Evolutionary conservation across 2,888 invertebrate genomes (phyloP), one percentile per base, ranked within the genome.

Genomic region (Ecliptopera silaceata): DNA sequence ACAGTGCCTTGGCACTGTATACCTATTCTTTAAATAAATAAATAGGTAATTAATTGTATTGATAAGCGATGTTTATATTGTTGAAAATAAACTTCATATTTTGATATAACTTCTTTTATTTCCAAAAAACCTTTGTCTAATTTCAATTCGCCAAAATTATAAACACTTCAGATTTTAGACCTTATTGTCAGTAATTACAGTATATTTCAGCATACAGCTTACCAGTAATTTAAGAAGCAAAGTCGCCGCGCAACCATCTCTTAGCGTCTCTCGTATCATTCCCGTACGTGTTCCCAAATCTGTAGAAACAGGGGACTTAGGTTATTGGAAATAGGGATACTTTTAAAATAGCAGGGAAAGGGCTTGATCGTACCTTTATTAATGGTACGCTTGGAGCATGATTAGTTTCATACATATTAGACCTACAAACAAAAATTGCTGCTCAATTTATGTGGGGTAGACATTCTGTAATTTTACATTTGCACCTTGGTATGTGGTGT

Each of bases 271-370:
- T 88, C 0, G 95, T 94, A 71, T 95, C 95, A 66, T 93, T 94
- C 17, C 95, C 96, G 77, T 93, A 96, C 0, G 96, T 96, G 77
- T 94, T 94, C 5, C 96, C 96, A 82, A 93, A 94, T 74, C 95
- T 95, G 56, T 6, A 54, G 46, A 53, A 47, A 6, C 44, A 17
- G 11, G 13, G 11, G 4, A 6, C 41, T 46, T 36, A 47, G 29
- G 13, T 29, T 6, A 20, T n/a, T 17, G 3, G 29, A n/a, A 12
- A 41, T n/a, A 43, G 2, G 8, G 20, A 38, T 31, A 0, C 22
- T n/a, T 20, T 36, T 20, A n/a, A 15, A 22, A 29, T 15, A 18
- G 41, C 48, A 45, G 42, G 39, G 26, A 36, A 51, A 39, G 17
- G 39, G 32, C 20, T 39, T 15, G 50, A 44, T 50, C 72, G 68